phyloP scores from a whole-genome alignment of 2,888 invertebrate species.

The Cryptus viduatorius region DNA sequence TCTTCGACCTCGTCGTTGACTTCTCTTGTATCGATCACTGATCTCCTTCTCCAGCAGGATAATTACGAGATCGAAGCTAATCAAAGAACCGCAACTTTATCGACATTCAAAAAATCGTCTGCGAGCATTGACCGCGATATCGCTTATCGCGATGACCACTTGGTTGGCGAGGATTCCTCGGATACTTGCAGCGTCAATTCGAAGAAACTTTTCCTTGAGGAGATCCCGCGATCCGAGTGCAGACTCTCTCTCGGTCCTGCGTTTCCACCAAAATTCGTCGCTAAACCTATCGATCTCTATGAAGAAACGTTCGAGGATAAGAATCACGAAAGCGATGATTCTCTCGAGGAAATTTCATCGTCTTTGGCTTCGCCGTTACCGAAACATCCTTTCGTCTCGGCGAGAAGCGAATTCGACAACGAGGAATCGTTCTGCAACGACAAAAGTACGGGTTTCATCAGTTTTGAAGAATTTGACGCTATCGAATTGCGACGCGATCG shows the following conservation, averaged over 20 bases:
- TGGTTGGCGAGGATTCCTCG: conserved; percentile 40
- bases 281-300: not conserved
- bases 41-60: conserved; percentile 55
- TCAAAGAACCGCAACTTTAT: conserved; percentile 50
- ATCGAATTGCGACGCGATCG: conserved; percentile 66
- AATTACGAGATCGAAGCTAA: conserved; percentile 12
- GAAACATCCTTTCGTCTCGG: conserved; percentile 72
- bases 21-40: conserved; percentile 70
- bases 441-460: not conserved
- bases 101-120: not conserved
- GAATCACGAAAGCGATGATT: not conserved
- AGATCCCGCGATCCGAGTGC: conserved; percentile 73
- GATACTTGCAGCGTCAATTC: conserved; percentile 55
- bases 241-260: conserved; percentile 71
- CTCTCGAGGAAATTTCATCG: not conserved
- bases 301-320: not conserved
- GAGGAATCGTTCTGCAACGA: not conserved
- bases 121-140: not conserved
- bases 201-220: conserved; percentile 70
- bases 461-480: conserved; percentile 65
- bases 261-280: conserved; percentile 57
- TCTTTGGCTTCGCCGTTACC: conserved; percentile 59
- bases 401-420: conserved; percentile 10
- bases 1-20: conserved; percentile 71
- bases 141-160: conserved; percentile 20